A percentile compares a stretch with the other conserved stretches of the same genome.
Evolutionary conservation across 2,113 vertebrate genomes (phyloP).

Genomic region (Eublepharis macularius): DNA sequence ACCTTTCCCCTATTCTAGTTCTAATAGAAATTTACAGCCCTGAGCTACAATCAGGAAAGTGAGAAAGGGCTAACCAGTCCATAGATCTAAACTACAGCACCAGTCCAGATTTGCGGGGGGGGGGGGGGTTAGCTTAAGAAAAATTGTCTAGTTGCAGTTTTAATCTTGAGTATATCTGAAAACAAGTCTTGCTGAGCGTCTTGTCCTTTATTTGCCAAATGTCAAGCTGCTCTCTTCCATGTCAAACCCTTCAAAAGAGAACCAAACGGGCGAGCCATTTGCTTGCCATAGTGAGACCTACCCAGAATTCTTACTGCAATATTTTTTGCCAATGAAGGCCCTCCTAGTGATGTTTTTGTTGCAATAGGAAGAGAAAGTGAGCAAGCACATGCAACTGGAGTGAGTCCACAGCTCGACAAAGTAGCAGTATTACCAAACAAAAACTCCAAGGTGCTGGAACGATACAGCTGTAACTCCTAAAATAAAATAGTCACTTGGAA

Average conservation of each 20-base stretch:
- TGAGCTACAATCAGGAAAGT: too few species aligned
- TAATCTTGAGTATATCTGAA: too few species aligned
- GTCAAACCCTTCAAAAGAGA: background rate
- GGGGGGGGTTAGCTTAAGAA: too few species aligned
- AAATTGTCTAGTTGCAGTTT: too few species aligned
- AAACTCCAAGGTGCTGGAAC: background rate
- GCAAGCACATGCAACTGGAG: background rate
- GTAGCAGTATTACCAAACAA: conserved; percentile 1
- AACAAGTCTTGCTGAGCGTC: too few species aligned
- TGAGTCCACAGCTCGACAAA: conserved; percentile 10
- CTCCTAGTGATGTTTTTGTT: background rate
- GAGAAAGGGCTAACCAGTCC: too few species aligned
- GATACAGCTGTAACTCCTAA: conserved; percentile 12
- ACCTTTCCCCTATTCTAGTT: too few species aligned
- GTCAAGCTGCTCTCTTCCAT: background rate
- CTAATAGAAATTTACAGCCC: too few species aligned
- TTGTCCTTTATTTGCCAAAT: too few species aligned
- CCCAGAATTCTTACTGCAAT: background rate
- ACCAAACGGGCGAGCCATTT: background rate
- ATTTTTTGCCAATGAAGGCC: background rate
- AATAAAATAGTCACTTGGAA: conserved; percentile 4
- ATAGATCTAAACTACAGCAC: too few species aligned
- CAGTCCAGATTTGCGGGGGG: too few species aligned
- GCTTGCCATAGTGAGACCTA: background rate
- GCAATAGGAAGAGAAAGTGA: background rate